Base-by-base conservation (phyloP, 2,797 vertebrate species). In the Salmo trutta region DNA sequence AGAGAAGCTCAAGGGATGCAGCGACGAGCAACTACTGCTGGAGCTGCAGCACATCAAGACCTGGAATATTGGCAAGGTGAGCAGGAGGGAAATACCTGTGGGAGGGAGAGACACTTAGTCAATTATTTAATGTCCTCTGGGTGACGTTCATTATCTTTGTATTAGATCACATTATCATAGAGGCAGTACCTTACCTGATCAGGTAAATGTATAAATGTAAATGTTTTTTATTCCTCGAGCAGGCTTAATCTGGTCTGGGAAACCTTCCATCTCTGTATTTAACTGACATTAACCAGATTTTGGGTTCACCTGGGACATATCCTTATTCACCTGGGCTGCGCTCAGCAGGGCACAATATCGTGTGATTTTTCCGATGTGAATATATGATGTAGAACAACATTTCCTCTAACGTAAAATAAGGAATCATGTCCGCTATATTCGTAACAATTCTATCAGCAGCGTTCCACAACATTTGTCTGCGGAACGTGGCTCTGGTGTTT, bases 41-140 rank as follows among this genome's bases (percentile, higher is more conserved):
- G 97, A 99, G 92, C 94, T 99, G 80, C 97, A 98, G 88, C 97
- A 98, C 91, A 99, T 99, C 91, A 99, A 98, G 94, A 99, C 97
- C 93, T 99, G 97, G 97, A 99, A 99, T 89, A 98, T 99, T 84
- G 97, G 97, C 87, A 98, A 99, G 96, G 97, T 99, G 92, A 74
- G 91, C 36, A 17, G 12, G 54, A 1, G 62, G 19, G 16, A 77
- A 59, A 65, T 31, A 14, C 14, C 31, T 54, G 7, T 70, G n/a
- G 65, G 14, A 74, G 15, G 65, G 3, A 31, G 29, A 4, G 27
- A 10, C 5, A 53, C 2, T 36, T 68, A 47, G 29, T 27, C 3
- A 31, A 31, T 31, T 17, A 31, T 27, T 16, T 29, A 27, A 14
- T 65, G 21, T 12, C 62, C 29, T 31, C 12, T 67, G 65, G 56